A percentile compares a stretch with the other conserved stretches of the same genome.
Evolutionary conservation across 2,797 vertebrate species (phyloP).

Genomic region (Oreochromis grahami): DNA sequence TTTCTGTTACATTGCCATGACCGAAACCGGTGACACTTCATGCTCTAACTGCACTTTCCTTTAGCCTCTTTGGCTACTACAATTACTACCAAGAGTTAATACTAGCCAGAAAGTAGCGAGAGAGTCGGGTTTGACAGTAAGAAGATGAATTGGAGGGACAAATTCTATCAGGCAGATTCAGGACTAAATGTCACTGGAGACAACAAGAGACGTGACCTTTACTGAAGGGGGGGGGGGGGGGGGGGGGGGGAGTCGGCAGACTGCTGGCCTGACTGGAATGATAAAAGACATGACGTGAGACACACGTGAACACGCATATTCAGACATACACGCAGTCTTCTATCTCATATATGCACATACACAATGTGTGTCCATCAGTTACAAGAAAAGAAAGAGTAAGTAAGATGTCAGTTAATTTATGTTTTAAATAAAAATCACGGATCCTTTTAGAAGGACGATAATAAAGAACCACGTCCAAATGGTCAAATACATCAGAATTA

Average conservation of each 20-base stretch:
- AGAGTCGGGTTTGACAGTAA: background rate
- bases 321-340: background rate
- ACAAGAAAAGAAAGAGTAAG: background rate
- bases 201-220: constrained; percentile 61
- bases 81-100: background rate
- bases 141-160: constrained; percentile 23
- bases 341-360: background rate
- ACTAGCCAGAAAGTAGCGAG: background rate
- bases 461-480: background rate
- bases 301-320: background rate
- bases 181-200: constrained; percentile 62
- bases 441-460: background rate
- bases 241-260: background rate
- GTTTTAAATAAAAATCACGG: background rate
- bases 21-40: background rate
- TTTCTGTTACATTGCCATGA: background rate
- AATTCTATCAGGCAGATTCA: constrained; percentile 36
- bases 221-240: background rate
- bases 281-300: constrained; percentile 13
- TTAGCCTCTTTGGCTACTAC: background rate
- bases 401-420: background rate
- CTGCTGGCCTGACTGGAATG: constrained; percentile 40
- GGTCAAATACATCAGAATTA: background rate
- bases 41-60: background rate
- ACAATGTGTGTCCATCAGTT: background rate